A percentile compares a stretch with the other conserved stretches of the same genome.
Conservation (phyloP, 2,888 invertebrate genomes). For the Sepiola atlantica region DNA sequence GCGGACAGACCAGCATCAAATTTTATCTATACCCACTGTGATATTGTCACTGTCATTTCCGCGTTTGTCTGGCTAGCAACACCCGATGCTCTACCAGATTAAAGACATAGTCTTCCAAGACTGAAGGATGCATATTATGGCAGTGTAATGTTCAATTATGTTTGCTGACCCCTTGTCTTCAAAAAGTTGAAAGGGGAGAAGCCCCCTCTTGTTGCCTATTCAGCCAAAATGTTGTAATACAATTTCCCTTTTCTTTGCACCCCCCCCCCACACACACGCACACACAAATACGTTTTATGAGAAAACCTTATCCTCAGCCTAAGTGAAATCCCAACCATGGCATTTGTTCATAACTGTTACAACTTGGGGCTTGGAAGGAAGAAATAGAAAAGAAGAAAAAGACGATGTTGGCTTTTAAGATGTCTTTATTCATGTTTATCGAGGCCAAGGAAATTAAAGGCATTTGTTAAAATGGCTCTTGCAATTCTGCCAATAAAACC, state of each 20-base stretch:
- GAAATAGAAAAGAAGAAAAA: not conserved
- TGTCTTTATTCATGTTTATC: constrained; percentile 7
- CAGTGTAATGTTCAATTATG: not conserved
- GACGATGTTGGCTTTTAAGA: not conserved
- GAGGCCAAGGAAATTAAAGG: not conserved
- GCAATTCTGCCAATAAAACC: not conserved
- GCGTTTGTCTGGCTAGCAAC: no score
- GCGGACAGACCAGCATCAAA: no score
- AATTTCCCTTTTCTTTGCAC: not conserved
- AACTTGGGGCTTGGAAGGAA: not conserved
- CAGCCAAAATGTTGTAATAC: not conserved
- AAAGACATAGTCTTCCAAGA: no score
- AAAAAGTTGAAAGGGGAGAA: not conserved
- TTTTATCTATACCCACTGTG: no score
- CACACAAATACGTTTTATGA: not conserved
- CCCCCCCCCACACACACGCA: not conserved
- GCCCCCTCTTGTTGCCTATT: not conserved
- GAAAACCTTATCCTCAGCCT: not conserved
- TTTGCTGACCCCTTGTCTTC: not conserved
- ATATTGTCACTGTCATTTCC: no score
- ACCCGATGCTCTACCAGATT: no score
- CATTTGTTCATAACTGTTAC: not conserved
- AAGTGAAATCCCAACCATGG: not conserved
- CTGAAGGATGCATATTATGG: not conserved
- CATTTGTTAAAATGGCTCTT: not conserved